Conservation (phyloP, 2,113 vertebrate genomes). For the Sorex araneus region DNA sequence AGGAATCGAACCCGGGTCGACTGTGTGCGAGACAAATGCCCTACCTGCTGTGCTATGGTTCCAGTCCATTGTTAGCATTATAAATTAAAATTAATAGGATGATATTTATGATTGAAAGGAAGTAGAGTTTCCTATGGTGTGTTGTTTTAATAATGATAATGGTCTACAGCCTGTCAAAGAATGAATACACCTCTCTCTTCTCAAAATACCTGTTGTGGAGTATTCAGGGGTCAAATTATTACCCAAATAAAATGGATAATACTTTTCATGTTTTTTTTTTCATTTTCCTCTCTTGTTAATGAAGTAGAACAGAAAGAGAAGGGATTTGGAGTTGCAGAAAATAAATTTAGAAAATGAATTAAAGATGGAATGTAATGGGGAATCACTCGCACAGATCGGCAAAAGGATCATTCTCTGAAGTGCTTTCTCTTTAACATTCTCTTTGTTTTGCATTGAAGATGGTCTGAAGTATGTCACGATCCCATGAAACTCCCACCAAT, state of each 20-base stretch:
- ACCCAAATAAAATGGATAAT: neutral
- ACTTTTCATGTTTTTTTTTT: neutral
- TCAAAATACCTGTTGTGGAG: neutral
- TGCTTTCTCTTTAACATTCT: neutral
- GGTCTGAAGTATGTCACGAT: too few species aligned
- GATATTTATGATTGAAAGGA: conserved; percentile 28
- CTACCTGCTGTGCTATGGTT: too few species aligned
- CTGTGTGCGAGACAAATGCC: too few species aligned
- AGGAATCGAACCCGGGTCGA: too few species aligned
- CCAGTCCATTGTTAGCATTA: neutral
- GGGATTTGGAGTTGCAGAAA: neutral
- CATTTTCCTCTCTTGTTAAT: neutral
- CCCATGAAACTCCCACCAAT: neutral
- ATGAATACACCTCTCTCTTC: neutral
- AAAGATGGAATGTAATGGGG: neutral
- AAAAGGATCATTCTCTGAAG: neutral
- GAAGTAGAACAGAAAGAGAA: neutral
- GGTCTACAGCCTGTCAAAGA: conserved; percentile 5
- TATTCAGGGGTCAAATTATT: conserved; percentile 7
- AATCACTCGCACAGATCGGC: neutral
- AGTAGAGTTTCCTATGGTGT: conserved; percentile 13
- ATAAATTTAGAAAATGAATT: neutral
- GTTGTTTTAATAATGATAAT: conserved; percentile 12
- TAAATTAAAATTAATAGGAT: conserved; percentile 49
- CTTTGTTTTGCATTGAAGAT: neutral